phyloP scores from a whole-genome alignment of 2,888 invertebrate genomes.

The Deilephila porcellus region DNA sequence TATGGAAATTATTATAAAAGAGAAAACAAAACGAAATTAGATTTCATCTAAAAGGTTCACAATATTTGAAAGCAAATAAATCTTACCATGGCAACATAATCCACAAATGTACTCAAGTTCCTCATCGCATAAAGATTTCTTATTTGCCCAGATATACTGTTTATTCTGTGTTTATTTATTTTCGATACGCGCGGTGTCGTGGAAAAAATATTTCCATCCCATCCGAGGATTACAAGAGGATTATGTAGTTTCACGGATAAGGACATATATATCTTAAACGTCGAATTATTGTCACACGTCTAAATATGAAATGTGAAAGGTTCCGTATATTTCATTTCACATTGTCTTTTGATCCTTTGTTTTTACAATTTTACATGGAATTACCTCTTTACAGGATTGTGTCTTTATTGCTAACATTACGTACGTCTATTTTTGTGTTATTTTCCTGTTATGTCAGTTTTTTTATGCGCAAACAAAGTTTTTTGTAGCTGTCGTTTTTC shows the following conservation, averaged over 20 bases:
- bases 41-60: not conserved
- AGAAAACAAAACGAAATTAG: too few relatives aligned
- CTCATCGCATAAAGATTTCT: not conserved
- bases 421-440: not conserved
- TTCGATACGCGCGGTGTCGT: not conserved
- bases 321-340: not conserved
- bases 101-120: not conserved
- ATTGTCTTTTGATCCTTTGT: not conserved
- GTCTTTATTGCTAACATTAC: too few relatives aligned
- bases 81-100: not conserved
- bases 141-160: not conserved
- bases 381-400: slow-evolving; percentile 7
- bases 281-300: not conserved
- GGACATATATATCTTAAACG: not conserved
- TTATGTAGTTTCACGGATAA: not conserved
- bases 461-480: not conserved
- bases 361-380: not conserved
- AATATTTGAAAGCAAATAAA: slow-evolving; percentile 3
- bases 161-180: not conserved
- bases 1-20: too few relatives aligned
- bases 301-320: not conserved
- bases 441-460: slow-evolving; percentile 12
- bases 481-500: not conserved
- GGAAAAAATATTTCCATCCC: slow-evolving; percentile 1
- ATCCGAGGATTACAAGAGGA: not conserved